Percentiles rank a stretch among this genome's conserved stretches.
phyloP scores from a whole-genome alignment of 2,888 invertebrate genomes.

The Noctua janthina region DNA sequence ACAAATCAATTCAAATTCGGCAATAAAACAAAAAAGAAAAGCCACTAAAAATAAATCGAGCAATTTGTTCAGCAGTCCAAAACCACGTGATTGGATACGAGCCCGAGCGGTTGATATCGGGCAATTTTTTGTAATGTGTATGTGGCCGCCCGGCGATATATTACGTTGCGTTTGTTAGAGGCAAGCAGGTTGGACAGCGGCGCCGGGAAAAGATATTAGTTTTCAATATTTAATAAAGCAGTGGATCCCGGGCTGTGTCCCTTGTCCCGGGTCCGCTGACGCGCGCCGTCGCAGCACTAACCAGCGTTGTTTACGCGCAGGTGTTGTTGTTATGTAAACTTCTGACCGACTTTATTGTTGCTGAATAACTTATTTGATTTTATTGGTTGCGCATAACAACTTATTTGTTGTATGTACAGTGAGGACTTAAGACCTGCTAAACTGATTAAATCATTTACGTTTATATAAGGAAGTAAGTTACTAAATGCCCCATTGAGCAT shows the following conservation, averaged over 20 bases:
- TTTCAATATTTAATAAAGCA: constrained; percentile 70
- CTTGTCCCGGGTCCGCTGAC: constrained; percentile 56
- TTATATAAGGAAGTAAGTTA: background rate
- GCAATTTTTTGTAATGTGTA: constrained; percentile 51
- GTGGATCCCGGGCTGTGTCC: constrained; percentile 42
- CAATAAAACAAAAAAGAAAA: constrained; percentile 42
- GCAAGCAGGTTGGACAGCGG: constrained; percentile 54
- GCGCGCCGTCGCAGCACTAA: constrained; percentile 65
- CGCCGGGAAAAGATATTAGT: constrained; percentile 65
- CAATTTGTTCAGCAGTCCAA: constrained; percentile 50
- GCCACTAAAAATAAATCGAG: constrained; percentile 49
- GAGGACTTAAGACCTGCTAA: background rate
- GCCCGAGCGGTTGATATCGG: constrained; percentile 33
- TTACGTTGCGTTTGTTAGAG: constrained; percentile 50
- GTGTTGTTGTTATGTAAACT: constrained; percentile 46
- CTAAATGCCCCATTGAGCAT: background rate
- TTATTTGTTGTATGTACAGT: background rate
- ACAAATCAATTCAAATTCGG: constrained; percentile 38
- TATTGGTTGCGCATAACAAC: background rate
- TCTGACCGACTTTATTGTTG: constrained; percentile 27
- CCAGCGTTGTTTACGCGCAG: constrained; percentile 54
- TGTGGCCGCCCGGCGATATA: constrained; percentile 48
- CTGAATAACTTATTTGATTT: constrained; percentile 3
- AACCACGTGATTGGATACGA: constrained; percentile 31
- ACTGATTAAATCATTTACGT: background rate